phyloP scores from a whole-genome alignment of 30 jellyfish, hydroid and myxozoan species.

The Cassiopea xamachana region DNA sequence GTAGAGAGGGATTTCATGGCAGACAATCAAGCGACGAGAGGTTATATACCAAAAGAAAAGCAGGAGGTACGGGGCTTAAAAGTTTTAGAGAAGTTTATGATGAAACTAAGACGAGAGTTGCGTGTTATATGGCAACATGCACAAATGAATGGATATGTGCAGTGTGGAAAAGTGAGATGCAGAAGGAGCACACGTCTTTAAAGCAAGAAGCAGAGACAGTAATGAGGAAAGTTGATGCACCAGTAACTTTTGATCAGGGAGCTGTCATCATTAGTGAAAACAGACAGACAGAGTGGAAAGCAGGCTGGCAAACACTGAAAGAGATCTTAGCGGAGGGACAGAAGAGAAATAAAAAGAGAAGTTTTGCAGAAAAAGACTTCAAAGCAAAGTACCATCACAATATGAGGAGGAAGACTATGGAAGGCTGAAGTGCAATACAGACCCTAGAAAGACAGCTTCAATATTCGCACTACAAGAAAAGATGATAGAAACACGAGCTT shows the following conservation, averaged over 20 bases:
- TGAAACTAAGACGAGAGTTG: slow-evolving; percentile 3
- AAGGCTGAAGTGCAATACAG: neutral
- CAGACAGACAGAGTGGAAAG: too few relatives aligned
- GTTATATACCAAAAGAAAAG: neutral
- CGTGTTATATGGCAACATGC: slow-evolving; percentile 7
- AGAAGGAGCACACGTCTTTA: neutral
- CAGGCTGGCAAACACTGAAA: too few relatives aligned
- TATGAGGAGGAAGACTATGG: slow-evolving; percentile 19
- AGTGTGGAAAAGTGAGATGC: neutral
- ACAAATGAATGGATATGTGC: slow-evolving; percentile 1
- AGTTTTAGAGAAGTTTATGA: neutral
- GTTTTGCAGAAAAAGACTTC: slow-evolving; percentile 25
- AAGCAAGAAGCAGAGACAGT: neutral
- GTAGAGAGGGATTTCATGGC: neutral
- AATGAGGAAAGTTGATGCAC: neutral
- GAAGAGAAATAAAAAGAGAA: neutral
- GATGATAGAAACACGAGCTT: slow-evolving; percentile 30
- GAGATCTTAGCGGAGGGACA: neutral
- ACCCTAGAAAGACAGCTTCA: slow-evolving; percentile 16
- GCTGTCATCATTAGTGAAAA: neutral
- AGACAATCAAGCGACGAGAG: slow-evolving; percentile 17
- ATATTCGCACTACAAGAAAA: slow-evolving; percentile 21
- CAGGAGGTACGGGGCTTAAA: slow-evolving; percentile 9
- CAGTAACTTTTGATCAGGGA: neutral
- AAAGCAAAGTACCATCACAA: slow-evolving; percentile 27